phyloP scores from a whole-genome alignment of 1,140 invertebrate genomes.

The Parasteatoda tepidariorum region DNA sequence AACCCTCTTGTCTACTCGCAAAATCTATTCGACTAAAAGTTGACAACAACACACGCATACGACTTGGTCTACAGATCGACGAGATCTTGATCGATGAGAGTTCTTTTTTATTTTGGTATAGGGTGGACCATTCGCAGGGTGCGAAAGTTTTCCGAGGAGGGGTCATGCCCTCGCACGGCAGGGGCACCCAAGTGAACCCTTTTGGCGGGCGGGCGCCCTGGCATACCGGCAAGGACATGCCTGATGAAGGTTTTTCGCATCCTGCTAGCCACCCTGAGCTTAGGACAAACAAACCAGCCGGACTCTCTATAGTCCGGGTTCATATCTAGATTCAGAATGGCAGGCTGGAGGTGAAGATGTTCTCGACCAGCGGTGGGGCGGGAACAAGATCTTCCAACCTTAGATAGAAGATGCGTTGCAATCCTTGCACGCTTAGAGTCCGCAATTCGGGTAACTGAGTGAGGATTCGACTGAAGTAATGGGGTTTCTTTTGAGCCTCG shows the following conservation, averaged over 20 bases:
- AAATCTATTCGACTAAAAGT: background rate
- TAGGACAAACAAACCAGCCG: constrained; percentile 36
- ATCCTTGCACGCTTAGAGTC: constrained; percentile 89
- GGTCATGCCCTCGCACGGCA: constrained; percentile 51
- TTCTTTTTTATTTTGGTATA: background rate
- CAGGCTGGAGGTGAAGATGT: constrained; percentile 92
- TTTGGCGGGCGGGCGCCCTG: background rate
- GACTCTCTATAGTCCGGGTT: background rate
- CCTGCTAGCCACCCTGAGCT: constrained; percentile 59
- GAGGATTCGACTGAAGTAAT: constrained; percentile 91
- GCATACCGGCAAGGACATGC: constrained; percentile 1
- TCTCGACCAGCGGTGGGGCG: constrained; percentile 91
- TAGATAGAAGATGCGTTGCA: constrained; percentile 93
- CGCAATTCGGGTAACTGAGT: constrained; percentile 91
- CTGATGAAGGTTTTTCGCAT: constrained; percentile 39
- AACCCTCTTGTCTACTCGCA: background rate
- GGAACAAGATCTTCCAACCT: constrained; percentile 93
- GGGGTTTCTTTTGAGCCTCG: constrained; percentile 85
- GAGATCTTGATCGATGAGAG: background rate
- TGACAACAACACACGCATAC: background rate
- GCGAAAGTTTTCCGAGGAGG: constrained; percentile 40
- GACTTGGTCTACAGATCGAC: background rate
- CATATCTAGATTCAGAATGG: constrained; percentile 77
- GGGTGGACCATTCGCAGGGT: constrained; percentile 55
- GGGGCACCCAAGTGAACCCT: background rate